Base-by-base conservation (phyloP, 2,113 vertebrate species). In the Bungarus multicinctus region DNA sequence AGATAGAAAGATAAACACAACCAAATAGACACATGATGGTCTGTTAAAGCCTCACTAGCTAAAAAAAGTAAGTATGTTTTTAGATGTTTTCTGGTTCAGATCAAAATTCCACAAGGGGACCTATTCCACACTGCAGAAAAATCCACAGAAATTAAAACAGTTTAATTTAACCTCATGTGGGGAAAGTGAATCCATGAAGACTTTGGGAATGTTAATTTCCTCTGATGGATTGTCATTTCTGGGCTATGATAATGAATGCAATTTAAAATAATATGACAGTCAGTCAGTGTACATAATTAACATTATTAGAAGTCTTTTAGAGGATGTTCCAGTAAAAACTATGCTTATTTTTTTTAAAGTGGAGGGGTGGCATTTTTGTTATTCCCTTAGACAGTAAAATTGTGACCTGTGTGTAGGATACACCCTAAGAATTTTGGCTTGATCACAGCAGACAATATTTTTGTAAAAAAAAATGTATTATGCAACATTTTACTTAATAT, bases 161-260 rank as follows among this genome's bases (percentile, higher is more conserved):
- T 89, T 81, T 92, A 55, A 89, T 39, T 34, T 18, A n/a, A 20
- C 14, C 93, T 52, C 91, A 85, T 11, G 89, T 95, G 93, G 91
- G 86, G 94, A 94, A 92, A n/a, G 30, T 96, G 92, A 95, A 95
- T 92, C 94, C 57, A 69, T 22, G 91, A 9, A 92, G 87, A 93
- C 88, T 69, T 89, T 30, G 30, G 93, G 74, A 95, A 60, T 89
- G 64, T 90, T 96, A 95, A 91, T 94, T 96, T 94, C 91, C 93
- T 89, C 88, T 92, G 74, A 95, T 94, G n/a, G 92, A 30, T 85
- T 85, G 87, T 90, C 87, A 94, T 18, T 47, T 47, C 69, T 25
- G 88, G 20, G 54, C 10, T 96, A 50, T 89, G 90, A 89, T n/a
- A 94, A n/a, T 85, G 39, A 95, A 95, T 93, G 93, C 52, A 91